A percentile compares a stretch with the other conserved stretches of the same genome.
phyloP scores from a whole-genome alignment of 2,113 vertebrate genomes.

The Sebastes schlegelii region DNA sequence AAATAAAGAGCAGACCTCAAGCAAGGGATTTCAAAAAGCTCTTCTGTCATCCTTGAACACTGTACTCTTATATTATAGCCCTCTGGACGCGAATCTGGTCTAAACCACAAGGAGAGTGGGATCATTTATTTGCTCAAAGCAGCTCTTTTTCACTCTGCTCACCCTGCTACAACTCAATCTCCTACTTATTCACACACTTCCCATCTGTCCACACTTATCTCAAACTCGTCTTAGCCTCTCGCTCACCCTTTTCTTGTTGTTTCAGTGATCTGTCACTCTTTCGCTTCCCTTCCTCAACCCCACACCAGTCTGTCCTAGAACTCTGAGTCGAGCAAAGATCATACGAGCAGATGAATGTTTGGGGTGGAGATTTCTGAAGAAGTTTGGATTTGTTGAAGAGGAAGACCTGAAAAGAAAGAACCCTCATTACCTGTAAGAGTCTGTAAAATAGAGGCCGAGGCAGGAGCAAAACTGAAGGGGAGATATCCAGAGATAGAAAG shows the following conservation, averaged over 20 bases:
- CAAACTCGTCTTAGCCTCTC: slow-evolving; percentile 19
- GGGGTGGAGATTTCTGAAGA: neutral
- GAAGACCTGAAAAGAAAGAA: neutral
- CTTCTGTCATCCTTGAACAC: slow-evolving; percentile 27
- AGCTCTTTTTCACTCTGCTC: neutral
- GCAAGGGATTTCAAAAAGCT: slow-evolving; percentile 25
- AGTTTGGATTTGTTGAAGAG: neutral
- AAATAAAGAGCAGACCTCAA: slow-evolving; percentile 5
- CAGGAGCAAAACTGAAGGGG: neutral
- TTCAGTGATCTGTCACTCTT: slow-evolving; percentile 18
- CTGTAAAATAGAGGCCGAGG: neutral
- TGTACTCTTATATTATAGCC: slow-evolving; percentile 5
- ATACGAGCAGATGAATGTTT: neutral
- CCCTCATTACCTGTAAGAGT: slow-evolving; percentile 8
- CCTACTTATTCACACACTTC: slow-evolving; percentile 28
- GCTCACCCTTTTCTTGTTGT: slow-evolving; percentile 22
- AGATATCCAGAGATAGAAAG: slow-evolving; percentile 18
- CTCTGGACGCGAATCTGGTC: slow-evolving; percentile 3
- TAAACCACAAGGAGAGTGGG: slow-evolving; percentile 8
- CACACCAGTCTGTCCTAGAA: neutral
- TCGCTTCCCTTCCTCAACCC: neutral
- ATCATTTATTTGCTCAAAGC: slow-evolving; percentile 31
- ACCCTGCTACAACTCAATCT: neutral
- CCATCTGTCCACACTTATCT: slow-evolving; percentile 52
- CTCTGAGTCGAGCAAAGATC: neutral